Conservation (phyloP, 2,797 vertebrate genomes). For the Huso huso region DNA sequence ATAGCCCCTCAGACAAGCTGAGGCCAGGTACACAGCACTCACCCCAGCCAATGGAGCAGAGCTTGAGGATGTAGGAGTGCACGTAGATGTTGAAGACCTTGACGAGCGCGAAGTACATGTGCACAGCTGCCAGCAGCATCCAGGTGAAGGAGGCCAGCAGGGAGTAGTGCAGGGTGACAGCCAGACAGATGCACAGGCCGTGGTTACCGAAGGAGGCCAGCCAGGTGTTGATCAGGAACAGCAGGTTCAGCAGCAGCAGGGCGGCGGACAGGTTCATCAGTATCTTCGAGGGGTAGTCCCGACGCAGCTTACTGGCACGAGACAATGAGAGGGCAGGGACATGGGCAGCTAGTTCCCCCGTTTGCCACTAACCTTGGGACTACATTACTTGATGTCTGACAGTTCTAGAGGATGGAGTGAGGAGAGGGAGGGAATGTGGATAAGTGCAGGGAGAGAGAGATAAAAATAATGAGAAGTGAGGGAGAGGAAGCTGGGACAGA, state of each 20-base stretch:
- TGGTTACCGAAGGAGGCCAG: conserved; percentile 57
- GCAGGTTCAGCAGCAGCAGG: conserved; percentile 68
- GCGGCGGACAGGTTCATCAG: conserved; percentile 74
- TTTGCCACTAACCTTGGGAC: too few relatives aligned
- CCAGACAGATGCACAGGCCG: conserved; percentile 60
- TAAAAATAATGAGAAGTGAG: neutral
- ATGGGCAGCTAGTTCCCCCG: neutral
- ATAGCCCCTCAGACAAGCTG: too few relatives aligned
- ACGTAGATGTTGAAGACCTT: conserved; percentile 84
- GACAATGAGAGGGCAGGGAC: conserved; percentile 16
- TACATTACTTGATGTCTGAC: too few relatives aligned
- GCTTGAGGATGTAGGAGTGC: conserved; percentile 74
- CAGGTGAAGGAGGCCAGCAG: conserved; percentile 79
- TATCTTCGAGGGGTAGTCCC: conserved; percentile 80
- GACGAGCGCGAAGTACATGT: conserved; percentile 81
- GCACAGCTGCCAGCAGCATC: conserved; percentile 82
- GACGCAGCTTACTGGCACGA: conserved; percentile 60
- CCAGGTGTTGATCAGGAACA: conserved; percentile 75
- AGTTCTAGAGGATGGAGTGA: neutral
- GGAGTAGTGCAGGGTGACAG: conserved; percentile 70
- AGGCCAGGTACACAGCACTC: conserved; percentile 34
- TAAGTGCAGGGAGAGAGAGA: neutral
- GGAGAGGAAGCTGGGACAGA: neutral
- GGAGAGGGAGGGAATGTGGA: neutral
- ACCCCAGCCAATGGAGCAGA: conserved; percentile 80